These are phyloP conservation scores for Prorops nasuta DNA, from an alignment of 1,140 invertebrate genomes.

Conservation along the genomic window DNA sequence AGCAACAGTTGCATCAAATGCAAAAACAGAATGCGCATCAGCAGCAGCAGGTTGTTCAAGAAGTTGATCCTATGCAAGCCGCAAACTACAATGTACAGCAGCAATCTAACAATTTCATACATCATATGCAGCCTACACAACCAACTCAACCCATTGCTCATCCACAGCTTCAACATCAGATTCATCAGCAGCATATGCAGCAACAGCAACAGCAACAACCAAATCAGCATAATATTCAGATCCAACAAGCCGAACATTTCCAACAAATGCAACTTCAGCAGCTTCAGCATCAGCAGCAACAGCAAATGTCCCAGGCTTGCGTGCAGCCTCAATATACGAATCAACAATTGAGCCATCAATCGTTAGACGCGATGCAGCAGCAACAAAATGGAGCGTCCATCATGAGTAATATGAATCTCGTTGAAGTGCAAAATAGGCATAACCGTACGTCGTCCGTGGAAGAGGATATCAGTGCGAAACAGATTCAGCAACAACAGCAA, in stretches of 20 bases:
- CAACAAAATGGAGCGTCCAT: constrained; percentile 32
- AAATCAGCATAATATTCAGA: constrained; percentile 20
- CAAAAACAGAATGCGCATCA: constrained; percentile 46
- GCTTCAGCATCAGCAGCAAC: constrained; percentile 39
- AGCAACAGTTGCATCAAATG: constrained; percentile 42
- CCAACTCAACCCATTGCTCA: constrained; percentile 31
- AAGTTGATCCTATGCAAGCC: constrained; percentile 38
- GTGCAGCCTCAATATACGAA: constrained; percentile 40
- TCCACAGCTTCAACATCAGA: constrained; percentile 40
- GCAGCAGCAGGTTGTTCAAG: constrained; percentile 39
- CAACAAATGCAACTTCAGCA: constrained; percentile 31
- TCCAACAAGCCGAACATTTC: constrained; percentile 17
- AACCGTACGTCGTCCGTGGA: constrained; percentile 30
- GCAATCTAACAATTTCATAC: constrained; percentile 35
- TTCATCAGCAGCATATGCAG: constrained; percentile 39
- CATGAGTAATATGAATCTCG: constrained; percentile 35
- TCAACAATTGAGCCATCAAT: constrained; percentile 42
- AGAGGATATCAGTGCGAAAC: constrained; percentile 46
- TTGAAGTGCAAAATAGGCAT: constrained; percentile 37
- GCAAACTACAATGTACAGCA: constrained; percentile 25
- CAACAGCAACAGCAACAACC: constrained; percentile 35
- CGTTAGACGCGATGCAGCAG: constrained; percentile 38
- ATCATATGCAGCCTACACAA: constrained; percentile 42
- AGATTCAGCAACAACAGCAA: constrained; percentile 43
- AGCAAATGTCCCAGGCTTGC: constrained; percentile 43